These are phyloP conservation scores for Gallinago undulata DNA, from an alignment of 2,113 vertebrate species.

Conservation along the genomic window DNA sequence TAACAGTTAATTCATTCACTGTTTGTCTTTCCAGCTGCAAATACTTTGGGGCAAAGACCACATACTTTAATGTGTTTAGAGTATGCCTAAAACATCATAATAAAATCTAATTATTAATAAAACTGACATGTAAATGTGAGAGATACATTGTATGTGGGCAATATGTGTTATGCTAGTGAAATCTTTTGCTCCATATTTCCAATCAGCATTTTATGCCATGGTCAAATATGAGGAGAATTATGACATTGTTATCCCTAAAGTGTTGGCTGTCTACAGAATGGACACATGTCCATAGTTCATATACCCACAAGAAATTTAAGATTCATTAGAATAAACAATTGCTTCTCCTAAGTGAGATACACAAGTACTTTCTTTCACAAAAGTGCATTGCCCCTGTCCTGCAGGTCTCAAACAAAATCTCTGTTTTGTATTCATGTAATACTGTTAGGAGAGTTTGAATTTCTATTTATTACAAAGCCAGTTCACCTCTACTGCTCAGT, in stretches of 20 bases:
- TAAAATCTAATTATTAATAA: slow-evolving; percentile 25
- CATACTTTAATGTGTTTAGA: neutral
- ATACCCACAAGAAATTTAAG: neutral
- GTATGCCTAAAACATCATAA: neutral
- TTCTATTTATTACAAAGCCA: neutral
- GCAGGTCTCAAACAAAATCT: neutral
- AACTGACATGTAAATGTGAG: neutral
- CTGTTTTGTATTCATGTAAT: neutral
- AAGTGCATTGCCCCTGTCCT: neutral
- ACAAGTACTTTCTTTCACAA: neutral
- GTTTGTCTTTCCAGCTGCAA: slow-evolving; percentile 23
- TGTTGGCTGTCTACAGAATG: neutral
- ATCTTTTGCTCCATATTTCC: neutral
- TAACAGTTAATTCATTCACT: neutral
- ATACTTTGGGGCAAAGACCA: neutral
- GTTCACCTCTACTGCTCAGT: slow-evolving; percentile 10
- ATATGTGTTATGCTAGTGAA: neutral
- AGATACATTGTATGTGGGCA: neutral
- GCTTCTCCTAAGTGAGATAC: neutral
- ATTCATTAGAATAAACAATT: neutral
- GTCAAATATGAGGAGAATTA: neutral
- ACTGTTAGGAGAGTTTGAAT: neutral
- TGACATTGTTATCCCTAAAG: neutral
- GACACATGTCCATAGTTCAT: neutral
- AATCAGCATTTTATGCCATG: neutral